phyloP scores from a whole-genome alignment of 1,140 invertebrate species.

The Gerris buenoi region DNA sequence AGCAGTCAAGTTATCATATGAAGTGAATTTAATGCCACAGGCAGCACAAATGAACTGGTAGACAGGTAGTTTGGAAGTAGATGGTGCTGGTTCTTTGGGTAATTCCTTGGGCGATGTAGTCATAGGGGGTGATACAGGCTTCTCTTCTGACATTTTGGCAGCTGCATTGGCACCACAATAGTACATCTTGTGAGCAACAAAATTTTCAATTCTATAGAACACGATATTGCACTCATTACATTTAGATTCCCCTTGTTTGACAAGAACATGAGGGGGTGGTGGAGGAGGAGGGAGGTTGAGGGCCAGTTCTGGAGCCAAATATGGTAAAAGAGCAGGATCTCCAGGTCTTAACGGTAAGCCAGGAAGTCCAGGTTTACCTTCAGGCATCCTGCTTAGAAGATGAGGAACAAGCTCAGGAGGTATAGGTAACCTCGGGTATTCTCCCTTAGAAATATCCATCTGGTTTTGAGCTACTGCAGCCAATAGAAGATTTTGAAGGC shows the following conservation, averaged over 20 bases:
- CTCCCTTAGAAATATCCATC: conserved; percentile 16
- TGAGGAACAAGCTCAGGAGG: conserved; percentile 22
- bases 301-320: conserved; percentile 25
- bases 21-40: conserved; percentile 89
- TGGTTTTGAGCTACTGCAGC: conserved; percentile 23
- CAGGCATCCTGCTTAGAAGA: conserved; percentile 8
- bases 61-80: conserved; percentile 29
- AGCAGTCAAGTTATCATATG: conserved; percentile 78
- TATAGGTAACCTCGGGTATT: conserved; percentile 16
- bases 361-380: not conserved
- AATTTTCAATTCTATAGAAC: conserved; percentile 91
- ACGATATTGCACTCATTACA: conserved; percentile 94
- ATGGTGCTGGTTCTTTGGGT: conserved; percentile 15
- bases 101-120: conserved; percentile 16
- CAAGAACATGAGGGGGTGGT: conserved; percentile 47
- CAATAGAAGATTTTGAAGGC: conserved; percentile 20
- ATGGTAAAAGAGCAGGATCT: conserved; percentile 19
- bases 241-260: conserved; percentile 71
- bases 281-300: conserved; percentile 27
- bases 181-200: conserved; percentile 80
- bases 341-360: conserved; percentile 4
- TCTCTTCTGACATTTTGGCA: conserved; percentile 24
- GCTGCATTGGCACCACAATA: conserved; percentile 45
- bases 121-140: conserved; percentile 18
- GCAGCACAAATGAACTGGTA: conserved; percentile 74